Conservation (phyloP, 2,797 vertebrate species). For the Kryptolebias ocellatus region DNA sequence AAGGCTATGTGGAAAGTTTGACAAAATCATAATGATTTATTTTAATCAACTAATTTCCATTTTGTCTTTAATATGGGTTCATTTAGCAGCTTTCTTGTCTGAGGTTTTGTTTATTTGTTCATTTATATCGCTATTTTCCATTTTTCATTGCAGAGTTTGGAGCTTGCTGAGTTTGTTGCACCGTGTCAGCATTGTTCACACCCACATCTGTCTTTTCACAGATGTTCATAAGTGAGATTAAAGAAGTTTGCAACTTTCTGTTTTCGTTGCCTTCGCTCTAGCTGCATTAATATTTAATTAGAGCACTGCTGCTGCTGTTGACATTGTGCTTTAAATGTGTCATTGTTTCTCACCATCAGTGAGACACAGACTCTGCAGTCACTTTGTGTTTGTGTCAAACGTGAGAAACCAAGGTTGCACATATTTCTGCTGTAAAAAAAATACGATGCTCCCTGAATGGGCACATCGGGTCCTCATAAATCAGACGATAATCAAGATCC, state of each 20-base stretch:
- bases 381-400: constrained; percentile 9
- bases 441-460: not conserved
- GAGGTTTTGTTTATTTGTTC: constrained; percentile 2
- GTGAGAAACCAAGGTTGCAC: constrained; percentile 4
- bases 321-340: constrained; percentile 23
- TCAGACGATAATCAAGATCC: not conserved
- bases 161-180: constrained; percentile 15
- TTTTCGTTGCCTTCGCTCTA: constrained; percentile 5
- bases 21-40: not conserved
- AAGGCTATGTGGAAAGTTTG: not conserved
- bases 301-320: constrained; percentile 16
- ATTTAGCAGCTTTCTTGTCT: not conserved
- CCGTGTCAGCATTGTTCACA: constrained; percentile 9
- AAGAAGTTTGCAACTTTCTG: constrained; percentile 18
- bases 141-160: constrained; percentile 13
- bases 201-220: constrained; percentile 30
- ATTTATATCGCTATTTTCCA: constrained; percentile 14
- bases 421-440: constrained; percentile 3
- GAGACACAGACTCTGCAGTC: constrained; percentile 2
- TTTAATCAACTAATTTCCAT: not conserved
- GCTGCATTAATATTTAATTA: constrained; percentile 22
- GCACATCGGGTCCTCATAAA: not conserved
- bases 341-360: constrained; percentile 4
- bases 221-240: constrained; percentile 39
- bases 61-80: not conserved